Evolutionary conservation across 2,888 invertebrate species (phyloP).

Genomic region (Tanypteryx hageni): DNA sequence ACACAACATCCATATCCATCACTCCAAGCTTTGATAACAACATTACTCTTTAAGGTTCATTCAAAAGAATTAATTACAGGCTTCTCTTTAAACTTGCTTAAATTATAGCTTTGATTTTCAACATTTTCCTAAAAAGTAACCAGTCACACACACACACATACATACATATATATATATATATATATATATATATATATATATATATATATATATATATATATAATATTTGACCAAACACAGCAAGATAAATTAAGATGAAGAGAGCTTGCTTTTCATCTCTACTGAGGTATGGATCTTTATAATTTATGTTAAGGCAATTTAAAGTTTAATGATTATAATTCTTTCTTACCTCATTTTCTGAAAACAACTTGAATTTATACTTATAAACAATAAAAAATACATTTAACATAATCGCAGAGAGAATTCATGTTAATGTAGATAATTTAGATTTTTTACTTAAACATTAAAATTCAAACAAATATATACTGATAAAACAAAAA

Average conservation of each 20-base stretch:
- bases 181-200: too few species aligned
- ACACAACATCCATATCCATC: constrained; percentile 4
- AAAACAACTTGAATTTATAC: not conserved
- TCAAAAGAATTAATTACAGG: constrained; percentile 44
- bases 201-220: too few species aligned
- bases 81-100: not conserved
- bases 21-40: constrained; percentile 31
- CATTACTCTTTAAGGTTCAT: not conserved
- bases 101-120: constrained; percentile 5
- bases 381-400: not conserved
- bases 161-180: too few species aligned
- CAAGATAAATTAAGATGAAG: constrained; percentile 48
- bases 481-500: not conserved
- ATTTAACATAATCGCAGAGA: not conserved
- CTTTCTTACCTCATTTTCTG: not conserved
- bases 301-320: constrained; percentile 31
- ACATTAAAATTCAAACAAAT: constrained; percentile 15
- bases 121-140: constrained; percentile 23
- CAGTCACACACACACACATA: constrained; percentile 12
- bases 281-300: constrained; percentile 45
- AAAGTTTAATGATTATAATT: not conserved
- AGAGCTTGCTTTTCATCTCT: constrained; percentile 35
- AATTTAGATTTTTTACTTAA: constrained; percentile 8
- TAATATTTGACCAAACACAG: constrained; percentile 48
- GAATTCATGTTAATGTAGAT: not conserved